Base-by-base conservation (phyloP, 2,888 invertebrate genomes). In the Archaeoteleia sp. region DNA sequence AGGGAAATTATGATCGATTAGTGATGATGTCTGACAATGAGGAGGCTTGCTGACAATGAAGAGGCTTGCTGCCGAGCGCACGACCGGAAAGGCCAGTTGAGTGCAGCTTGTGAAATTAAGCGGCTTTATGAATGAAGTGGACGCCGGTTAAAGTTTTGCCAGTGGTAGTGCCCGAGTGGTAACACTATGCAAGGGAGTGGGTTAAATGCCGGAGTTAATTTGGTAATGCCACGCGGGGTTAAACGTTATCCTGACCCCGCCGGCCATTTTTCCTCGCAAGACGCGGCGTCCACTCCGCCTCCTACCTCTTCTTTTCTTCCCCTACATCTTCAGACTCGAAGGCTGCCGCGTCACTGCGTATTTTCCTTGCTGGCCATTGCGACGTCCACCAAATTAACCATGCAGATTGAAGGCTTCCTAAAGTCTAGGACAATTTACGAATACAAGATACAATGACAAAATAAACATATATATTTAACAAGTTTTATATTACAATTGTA, bases 171-270 rank as follows among this genome's bases (percentile, higher is more conserved):
- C 53, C 40, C 46, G 23, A 49, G 54, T 43, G 49, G 61, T 45
- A 60, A 65, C 51, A 60, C 48, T 63, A 42, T 25, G 39, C 43
- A 57, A 67, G 63, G 72, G 75, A 75, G 71, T 76, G 74, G 77
- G 78, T 82, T 74, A 82, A 82, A 81, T 78, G 78, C 71, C 65
- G 40, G 74, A 81, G 80, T 81, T 81, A 82, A 82, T 82, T 81
- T 73, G 77, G 75, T 78, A 82, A 82, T 79, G 72, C 67, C 61
- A 58, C 66, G 71, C 74, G 72, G 78, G 82, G 81, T 82, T 81
- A 82, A 82, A 74, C 74, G 78, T 71, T 71, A 71, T 71, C 73
- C 74, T 81, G 82, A 82, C 80, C 82, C 75, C 67, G 48, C 8
- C 66, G 20, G 29, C 48, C 27, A 57, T 53, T 49, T 63, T 69